Conservation (phyloP, 2,888 invertebrate species). For the Athrips mouffetella region DNA sequence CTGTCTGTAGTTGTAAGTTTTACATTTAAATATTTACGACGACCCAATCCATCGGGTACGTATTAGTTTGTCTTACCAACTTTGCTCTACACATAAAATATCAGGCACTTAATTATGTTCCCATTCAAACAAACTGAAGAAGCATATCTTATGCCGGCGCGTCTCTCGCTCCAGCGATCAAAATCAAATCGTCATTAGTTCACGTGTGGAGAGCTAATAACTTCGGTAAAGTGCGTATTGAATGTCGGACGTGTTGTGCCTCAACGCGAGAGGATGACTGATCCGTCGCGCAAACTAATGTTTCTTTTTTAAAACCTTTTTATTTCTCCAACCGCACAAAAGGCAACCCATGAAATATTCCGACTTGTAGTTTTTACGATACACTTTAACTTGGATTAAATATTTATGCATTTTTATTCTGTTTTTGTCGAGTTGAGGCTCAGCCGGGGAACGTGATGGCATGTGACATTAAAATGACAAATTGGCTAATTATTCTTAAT, state of each 20-base stretch:
- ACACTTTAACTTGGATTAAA: constrained; percentile 68
- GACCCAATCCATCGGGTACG: too few species aligned
- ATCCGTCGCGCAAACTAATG: constrained; percentile 71
- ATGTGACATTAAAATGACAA: constrained; percentile 78
- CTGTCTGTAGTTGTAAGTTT: too few species aligned
- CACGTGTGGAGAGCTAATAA: constrained; percentile 41
- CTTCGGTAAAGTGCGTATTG: constrained; percentile 43
- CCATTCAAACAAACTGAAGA: constrained; percentile 11
- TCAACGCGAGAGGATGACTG: constrained; percentile 68
- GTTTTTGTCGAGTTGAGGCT: constrained; percentile 39
- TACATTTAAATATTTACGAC: too few species aligned
- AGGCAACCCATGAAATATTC: constrained; percentile 71
- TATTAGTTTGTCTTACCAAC: background rate
- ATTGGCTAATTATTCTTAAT: constrained; percentile 77
- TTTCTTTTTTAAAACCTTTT: constrained; percentile 64
- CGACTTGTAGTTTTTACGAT: constrained; percentile 74
- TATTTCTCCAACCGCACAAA: constrained; percentile 68
- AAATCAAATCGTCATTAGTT: constrained; percentile 60
- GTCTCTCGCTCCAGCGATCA: constrained; percentile 38
- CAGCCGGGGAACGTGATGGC: constrained; percentile 66
- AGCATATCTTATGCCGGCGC: constrained; percentile 13
- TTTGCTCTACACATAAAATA: background rate
- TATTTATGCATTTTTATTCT: constrained; percentile 60
- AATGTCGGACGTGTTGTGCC: constrained; percentile 57
- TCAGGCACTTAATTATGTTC: background rate